Evolutionary conservation across 2,113 vertebrate species (phyloP).

Genomic region (Corvus cornix): DNA sequence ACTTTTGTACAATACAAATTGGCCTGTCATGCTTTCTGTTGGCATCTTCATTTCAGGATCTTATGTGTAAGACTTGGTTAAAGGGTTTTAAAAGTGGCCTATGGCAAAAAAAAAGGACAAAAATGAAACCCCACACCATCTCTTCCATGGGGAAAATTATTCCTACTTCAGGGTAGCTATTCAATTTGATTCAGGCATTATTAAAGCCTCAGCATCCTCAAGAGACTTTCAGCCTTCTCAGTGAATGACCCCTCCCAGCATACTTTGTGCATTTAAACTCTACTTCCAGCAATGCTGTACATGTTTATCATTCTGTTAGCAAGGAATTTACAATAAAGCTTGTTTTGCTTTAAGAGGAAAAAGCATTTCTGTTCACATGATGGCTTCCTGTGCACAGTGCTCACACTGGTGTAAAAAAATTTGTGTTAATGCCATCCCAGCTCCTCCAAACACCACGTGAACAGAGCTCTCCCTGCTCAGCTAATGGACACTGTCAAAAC

Average conservation of each 20-base stretch:
- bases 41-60: background rate
- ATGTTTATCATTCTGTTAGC: rapidly evolving
- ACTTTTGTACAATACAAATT: background rate
- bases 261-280: background rate
- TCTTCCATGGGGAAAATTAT: background rate
- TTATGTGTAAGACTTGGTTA: background rate
- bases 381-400: background rate
- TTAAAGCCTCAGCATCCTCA: background rate
- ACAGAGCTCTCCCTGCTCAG: background rate
- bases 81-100: background rate
- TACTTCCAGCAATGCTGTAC: background rate
- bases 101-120: background rate
- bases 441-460: background rate
- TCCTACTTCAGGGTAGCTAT: background rate
- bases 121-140: background rate
- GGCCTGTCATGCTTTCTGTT: background rate
- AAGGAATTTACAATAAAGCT: background rate
- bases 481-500: background rate
- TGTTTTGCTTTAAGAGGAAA: background rate
- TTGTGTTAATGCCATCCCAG: background rate
- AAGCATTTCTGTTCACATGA: background rate
- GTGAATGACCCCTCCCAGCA: background rate
- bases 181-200: background rate
- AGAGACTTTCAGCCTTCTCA: background rate
- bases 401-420: background rate